Base-by-base conservation (phyloP, 2,113 vertebrate genomes). In the Leucosticte australis region DNA sequence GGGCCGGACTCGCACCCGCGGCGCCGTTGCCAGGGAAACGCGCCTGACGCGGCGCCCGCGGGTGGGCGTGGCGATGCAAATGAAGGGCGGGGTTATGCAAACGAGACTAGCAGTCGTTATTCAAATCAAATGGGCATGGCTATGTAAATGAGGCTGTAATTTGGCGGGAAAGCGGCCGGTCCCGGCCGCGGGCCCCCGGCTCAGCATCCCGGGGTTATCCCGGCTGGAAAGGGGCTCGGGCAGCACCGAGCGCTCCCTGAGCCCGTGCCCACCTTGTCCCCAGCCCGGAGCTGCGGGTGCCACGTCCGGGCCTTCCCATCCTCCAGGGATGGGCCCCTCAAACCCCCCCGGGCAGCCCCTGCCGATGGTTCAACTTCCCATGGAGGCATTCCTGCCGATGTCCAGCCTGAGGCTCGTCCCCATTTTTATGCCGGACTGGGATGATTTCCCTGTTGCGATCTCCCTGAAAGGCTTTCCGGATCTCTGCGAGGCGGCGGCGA, bases 111-210 rank as follows among this genome's bases (percentile, higher is more conserved):
- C 3, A 0, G 5, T 0, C 4, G 33, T 2, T 53, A 53, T 18
- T 17, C 28, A 35, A 35, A 27, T n/a, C 12, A 0, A 3, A 4
- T 1, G 7, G 49, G 44, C 3, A 49, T 2, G 2, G 17, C 0
- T 31, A 73, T 57, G 35, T 1, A 52, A 60, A 77, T 0, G 21
- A 33, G 0, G 0, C 2, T 0, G 7, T 3, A 2, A 1, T 64
- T 15, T 15, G 30, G 75, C 57, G 75, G 65, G 84, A 77, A 53
- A 31, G 2, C 46, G 33, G 73, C 70, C 0, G 52, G 35, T 14
- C 1, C 18, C 8, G 3, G 33, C 18, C 30, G 17, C 6, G 22
- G 49, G 20, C 24, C 21, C n/a, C 53, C 23, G 53, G 55, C 50
- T 16, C 50, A 11, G 52, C 7, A 33, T 57, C 10, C 26, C 37